A percentile compares a stretch with the other conserved stretches of the same genome.
phyloP scores from a whole-genome alignment of 2,113 vertebrate genomes.

The western clawed frog (Xenopus tropicalis) region DNA sequence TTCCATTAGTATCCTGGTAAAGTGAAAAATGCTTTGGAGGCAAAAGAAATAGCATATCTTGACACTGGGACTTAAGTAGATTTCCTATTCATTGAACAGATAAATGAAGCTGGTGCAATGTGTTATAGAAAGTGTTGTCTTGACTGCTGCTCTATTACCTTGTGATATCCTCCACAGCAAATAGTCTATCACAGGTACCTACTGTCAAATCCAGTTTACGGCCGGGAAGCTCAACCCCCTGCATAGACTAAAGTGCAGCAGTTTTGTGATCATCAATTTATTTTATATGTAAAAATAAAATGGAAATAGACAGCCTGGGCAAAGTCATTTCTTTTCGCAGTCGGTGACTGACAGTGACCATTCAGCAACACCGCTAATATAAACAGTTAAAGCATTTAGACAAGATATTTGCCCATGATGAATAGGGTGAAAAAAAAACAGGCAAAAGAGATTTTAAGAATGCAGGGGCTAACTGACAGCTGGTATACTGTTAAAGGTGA shows the following conservation, averaged over 20 bases:
- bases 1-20: conserved; percentile 52
- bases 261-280: conserved; percentile 39
- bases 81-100: conserved; percentile 71
- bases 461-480: conserved; percentile 9
- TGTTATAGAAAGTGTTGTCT: conserved; percentile 57
- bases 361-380: conserved; percentile 13
- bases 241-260: conserved; percentile 45
- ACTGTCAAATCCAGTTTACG: conserved; percentile 59
- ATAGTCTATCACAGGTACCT: conserved; percentile 54
- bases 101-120: conserved; percentile 63
- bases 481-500: conserved; percentile 33
- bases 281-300: conserved; percentile 51
- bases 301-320: conserved; percentile 31
- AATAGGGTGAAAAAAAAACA: conserved; percentile 8
- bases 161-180: conserved; percentile 55
- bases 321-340: conserved; percentile 47
- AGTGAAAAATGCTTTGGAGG: conserved; percentile 60
- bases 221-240: conserved; percentile 48
- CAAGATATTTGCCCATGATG: conserved; percentile 22
- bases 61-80: conserved; percentile 59
- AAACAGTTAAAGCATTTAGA: conserved; percentile 46
- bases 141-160: conserved; percentile 49
- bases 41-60: conserved; percentile 58
- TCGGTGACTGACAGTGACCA: conserved; percentile 41
- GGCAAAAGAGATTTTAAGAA: conserved; percentile 12